Conservation (phyloP, 2,888 invertebrate species). For the Epistrophella euchroma region DNA sequence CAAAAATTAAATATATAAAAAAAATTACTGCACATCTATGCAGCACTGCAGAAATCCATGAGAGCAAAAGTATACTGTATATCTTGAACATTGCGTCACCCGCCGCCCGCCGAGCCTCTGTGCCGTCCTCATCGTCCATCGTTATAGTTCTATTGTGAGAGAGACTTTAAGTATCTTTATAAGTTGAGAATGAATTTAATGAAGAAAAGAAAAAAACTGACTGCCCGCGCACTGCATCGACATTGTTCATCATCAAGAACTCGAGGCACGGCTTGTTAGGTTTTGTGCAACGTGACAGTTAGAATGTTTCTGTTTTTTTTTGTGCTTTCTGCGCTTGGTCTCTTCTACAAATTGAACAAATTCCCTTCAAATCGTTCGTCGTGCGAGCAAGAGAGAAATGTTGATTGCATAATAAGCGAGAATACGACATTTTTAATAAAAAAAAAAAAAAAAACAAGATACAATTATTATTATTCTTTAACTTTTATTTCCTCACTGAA, state of each 20-base stretch:
- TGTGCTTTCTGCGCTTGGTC: constrained; percentile 65
- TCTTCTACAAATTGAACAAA: constrained; percentile 71
- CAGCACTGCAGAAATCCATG: constrained; percentile 42
- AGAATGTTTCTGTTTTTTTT: constrained; percentile 58
- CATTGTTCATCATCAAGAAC: constrained; percentile 57
- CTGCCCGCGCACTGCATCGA: constrained; percentile 38
- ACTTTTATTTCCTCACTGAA: constrained; percentile 23
- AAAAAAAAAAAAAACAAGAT: constrained; percentile 18
- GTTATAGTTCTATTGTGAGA: constrained; percentile 51
- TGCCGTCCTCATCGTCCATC: constrained; percentile 4
- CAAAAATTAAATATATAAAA: constrained; percentile 16
- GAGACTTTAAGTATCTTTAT: constrained; percentile 20
- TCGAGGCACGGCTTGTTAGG: constrained; percentile 68
- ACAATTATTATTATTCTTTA: constrained; percentile 40
- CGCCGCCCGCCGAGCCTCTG: no score
- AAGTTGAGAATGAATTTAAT: constrained; percentile 10
- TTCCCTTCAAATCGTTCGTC: constrained; percentile 28
- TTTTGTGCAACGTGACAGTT: constrained; percentile 71
- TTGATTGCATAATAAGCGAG: constrained; percentile 56
- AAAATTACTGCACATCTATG: constrained; percentile 15
- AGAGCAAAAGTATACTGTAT: constrained; percentile 67
- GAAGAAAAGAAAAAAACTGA: constrained; percentile 3
- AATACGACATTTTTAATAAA: constrained; percentile 6
- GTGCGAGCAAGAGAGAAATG: constrained; percentile 31
- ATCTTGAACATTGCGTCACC: constrained; percentile 25